Evolutionary conservation across 2,113 vertebrate genomes (phyloP), one percentile per base, ranked within the genome.

Genomic region (Hydrochoerus hydrochaeris): DNA sequence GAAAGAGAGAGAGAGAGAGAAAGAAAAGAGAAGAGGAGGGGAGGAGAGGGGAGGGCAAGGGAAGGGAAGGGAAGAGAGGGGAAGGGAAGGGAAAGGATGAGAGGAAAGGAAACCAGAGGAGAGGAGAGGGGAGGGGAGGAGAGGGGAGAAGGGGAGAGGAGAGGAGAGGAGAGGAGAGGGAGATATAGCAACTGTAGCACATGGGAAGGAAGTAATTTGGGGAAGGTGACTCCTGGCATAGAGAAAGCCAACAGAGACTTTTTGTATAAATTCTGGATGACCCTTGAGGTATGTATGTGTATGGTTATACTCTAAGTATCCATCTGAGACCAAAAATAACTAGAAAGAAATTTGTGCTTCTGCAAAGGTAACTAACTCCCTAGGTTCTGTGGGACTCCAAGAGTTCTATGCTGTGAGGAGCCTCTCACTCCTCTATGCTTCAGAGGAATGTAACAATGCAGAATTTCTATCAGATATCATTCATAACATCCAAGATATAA

Each of bases 371-470:
- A 52, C 52, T 52, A 44, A 44, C 6, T 71, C n/a, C 26, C 69
- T 14, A 52, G 22, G 65, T 88, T 69, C 57, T 38, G 24, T n/a
- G 46, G 57, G 63, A 83, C 12, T 38, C 7, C 62, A 30, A 87
- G 92, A 93, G 60, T 46, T 57, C 46, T 63, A 0, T 69, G 6
- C 22, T 26, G 20, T 90, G 44, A 86, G 60, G 54, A 92, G 75
- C 35, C 32, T 46, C 20, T 92, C 63, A 81, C 8, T 63, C 30
- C n/a, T 80, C 3, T 85, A 26, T 9, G 17, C 8, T 89, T 86
- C n/a, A 91, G 85, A 96, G 30, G 87, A 96, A 62, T 38, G 57
- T 89, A 88, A 88, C 3, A 93, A 80, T 69, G n/a, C 41, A 88
- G 44, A 71, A 85, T 91, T 95, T 95, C 58, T 93, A 28, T 85